phyloP scores from a whole-genome alignment of 30 jellyfish, hydroid and myxozoan species.

The Cassiopea andromeda region DNA sequence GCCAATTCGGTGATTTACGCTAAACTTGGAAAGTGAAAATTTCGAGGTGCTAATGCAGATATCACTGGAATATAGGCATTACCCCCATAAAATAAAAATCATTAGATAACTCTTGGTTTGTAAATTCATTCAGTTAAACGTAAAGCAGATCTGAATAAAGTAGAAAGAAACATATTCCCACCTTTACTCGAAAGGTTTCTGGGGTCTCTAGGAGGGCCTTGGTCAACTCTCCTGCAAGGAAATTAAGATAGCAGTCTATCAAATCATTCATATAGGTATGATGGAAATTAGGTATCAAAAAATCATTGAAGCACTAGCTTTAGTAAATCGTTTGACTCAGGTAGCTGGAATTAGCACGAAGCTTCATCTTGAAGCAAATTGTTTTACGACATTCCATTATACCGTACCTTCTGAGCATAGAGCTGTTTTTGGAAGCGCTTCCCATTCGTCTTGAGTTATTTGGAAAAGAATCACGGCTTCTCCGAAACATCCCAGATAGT shows the following conservation, averaged over 20 bases:
- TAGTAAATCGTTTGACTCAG: too few relatives aligned
- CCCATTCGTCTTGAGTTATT: constrained; percentile 23
- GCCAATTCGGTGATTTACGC: too few relatives aligned
- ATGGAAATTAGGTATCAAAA: too few relatives aligned
- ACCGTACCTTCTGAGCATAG: constrained; percentile 15
- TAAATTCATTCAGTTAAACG: neutral
- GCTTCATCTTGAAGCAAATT: neutral
- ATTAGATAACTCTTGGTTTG: too few relatives aligned
- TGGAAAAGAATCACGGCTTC: constrained; percentile 42
- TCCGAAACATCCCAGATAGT: constrained; percentile 52
- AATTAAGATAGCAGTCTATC: neutral
- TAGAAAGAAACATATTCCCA: neutral
- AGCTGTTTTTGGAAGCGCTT: constrained; percentile 39
- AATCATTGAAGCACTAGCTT: too few relatives aligned
- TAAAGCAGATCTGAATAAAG: neutral
- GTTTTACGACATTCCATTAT: neutral
- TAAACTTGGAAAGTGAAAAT: too few relatives aligned
- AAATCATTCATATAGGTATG: too few relatives aligned
- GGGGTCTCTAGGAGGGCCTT: constrained; percentile 76
- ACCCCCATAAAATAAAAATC: too few relatives aligned
- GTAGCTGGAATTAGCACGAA: too few relatives aligned
- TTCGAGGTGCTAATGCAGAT: too few relatives aligned
- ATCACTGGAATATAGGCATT: too few relatives aligned
- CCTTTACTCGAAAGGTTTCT: constrained; percentile 85
- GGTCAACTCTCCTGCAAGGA: constrained; percentile 36